phyloP scores from a whole-genome alignment of 2,797 vertebrate species.

The Trachurus trachurus region DNA sequence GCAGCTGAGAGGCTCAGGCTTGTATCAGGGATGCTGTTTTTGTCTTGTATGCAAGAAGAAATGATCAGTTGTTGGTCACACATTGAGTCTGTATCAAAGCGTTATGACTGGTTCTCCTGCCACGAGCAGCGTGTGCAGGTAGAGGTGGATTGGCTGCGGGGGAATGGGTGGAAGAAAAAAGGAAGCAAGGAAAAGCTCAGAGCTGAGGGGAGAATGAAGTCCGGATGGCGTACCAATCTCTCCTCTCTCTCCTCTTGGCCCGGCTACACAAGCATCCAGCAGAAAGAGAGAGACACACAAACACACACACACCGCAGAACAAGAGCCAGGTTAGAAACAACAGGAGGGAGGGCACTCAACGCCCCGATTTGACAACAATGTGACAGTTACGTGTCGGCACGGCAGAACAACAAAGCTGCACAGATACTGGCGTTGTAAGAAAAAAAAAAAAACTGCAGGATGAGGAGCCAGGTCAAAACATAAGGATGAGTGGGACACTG shows the following conservation, averaged over 20 bases:
- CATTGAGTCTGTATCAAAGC: slow-evolving; percentile 51
- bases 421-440: slow-evolving; percentile 32
- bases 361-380: slow-evolving; percentile 44
- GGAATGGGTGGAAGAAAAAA: slow-evolving; percentile 34
- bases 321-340: slow-evolving; percentile 82
- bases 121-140: slow-evolving; percentile 18
- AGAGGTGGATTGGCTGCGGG: slow-evolving; percentile 37
- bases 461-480: slow-evolving; percentile 11
- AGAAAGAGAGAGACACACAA: slow-evolving; percentile 79
- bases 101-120: slow-evolving; percentile 54
- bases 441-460: slow-evolving; percentile 26
- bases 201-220: slow-evolving; percentile 78
- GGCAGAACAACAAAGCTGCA: slow-evolving; percentile 46
- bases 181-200: slow-evolving; percentile 55
- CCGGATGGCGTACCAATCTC: slow-evolving; percentile 90
- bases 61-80: slow-evolving; percentile 72
- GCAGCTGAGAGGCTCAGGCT: background rate
- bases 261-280: slow-evolving; percentile 88
- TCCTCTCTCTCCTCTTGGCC: slow-evolving; percentile 90
- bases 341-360: slow-evolving; percentile 43
- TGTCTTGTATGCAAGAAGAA: background rate
- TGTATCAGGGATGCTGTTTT: background rate
- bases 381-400: slow-evolving; percentile 36
- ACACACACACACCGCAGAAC: slow-evolving; percentile 80
- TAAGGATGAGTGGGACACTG: background rate